A percentile compares a stretch with the other conserved stretches of the same genome.
These are phyloP conservation scores for Chloroceryle amazona DNA, from an alignment of 2,797 vertebrate genomes.

Conservation along the genomic window DNA sequence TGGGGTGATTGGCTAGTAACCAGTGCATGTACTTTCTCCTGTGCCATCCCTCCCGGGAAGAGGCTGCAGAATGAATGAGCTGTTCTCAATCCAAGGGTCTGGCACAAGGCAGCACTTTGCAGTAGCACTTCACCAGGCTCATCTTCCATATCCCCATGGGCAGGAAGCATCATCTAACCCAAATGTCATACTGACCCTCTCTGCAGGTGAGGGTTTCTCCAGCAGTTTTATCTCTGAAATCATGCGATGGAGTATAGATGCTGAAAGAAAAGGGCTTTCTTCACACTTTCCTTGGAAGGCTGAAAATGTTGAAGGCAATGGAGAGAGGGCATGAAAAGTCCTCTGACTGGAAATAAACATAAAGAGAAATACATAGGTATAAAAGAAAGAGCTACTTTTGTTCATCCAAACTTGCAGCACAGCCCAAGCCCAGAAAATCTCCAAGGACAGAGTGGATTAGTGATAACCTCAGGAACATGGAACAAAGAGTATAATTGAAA, in stretches of 20 bases:
- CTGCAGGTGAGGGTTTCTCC: background rate
- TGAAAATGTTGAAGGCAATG: background rate
- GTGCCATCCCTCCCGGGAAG: background rate
- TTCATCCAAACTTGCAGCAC: background rate
- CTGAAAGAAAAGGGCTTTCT: background rate
- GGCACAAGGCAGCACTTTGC: background rate
- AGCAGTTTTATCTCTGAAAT: background rate
- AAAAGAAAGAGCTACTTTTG: background rate
- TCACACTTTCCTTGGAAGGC: background rate
- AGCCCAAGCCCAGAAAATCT: background rate
- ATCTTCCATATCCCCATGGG: background rate
- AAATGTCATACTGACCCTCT: fast-evolving
- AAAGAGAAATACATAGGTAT: background rate
- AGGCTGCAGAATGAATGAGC: background rate
- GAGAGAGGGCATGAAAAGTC: background rate
- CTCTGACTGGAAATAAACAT: background rate
- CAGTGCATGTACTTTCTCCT: fast-evolving
- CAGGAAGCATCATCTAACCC: background rate
- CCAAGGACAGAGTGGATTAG: background rate
- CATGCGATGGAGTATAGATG: fast-evolving
- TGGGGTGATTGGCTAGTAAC: fast-evolving
- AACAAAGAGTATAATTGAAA: background rate
- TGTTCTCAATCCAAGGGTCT: background rate
- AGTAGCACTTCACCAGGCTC: background rate
- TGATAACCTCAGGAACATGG: background rate